phyloP scores from a whole-genome alignment of 2,113 vertebrate genomes.

The Microcebus ravelobensis region DNA sequence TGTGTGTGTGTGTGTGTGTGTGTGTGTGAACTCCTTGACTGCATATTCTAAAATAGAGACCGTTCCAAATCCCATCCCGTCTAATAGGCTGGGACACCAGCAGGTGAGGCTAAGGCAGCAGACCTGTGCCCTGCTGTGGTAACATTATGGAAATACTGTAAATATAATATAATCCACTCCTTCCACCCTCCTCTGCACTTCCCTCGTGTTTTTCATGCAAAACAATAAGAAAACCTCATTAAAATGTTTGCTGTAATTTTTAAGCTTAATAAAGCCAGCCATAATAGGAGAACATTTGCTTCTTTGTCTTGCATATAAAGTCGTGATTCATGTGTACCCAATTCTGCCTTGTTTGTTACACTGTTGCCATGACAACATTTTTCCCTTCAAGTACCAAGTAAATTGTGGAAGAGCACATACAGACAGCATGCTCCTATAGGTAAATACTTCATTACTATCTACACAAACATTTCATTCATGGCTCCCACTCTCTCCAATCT shows the following conservation, averaged over 20 bases:
- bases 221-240: slow-evolving; percentile 73
- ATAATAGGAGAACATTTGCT: slow-evolving; percentile 69
- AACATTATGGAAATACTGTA: slow-evolving; percentile 33
- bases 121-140: not conserved
- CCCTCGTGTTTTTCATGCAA: slow-evolving; percentile 47
- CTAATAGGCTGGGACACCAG: not conserved
- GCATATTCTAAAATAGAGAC: not conserved
- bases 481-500: slow-evolving; percentile 37
- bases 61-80: not conserved
- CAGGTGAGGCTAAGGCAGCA: not conserved
- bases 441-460: slow-evolving; percentile 64
- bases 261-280: slow-evolving; percentile 66
- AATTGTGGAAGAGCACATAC: slow-evolving; percentile 76
- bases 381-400: slow-evolving; percentile 80
- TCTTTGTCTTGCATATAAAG: slow-evolving; percentile 75
- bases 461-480: slow-evolving; percentile 66
- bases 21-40: not conserved
- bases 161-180: slow-evolving; percentile 25
- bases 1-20: not conserved
- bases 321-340: slow-evolving; percentile 76
- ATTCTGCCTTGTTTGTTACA: slow-evolving; percentile 81
- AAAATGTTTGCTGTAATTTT: slow-evolving; percentile 78
- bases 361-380: slow-evolving; percentile 80
- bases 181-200: not conserved
- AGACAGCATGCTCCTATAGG: slow-evolving; percentile 74